Conservation (phyloP, 2,113 vertebrate genomes). For the Petromus typicus region DNA sequence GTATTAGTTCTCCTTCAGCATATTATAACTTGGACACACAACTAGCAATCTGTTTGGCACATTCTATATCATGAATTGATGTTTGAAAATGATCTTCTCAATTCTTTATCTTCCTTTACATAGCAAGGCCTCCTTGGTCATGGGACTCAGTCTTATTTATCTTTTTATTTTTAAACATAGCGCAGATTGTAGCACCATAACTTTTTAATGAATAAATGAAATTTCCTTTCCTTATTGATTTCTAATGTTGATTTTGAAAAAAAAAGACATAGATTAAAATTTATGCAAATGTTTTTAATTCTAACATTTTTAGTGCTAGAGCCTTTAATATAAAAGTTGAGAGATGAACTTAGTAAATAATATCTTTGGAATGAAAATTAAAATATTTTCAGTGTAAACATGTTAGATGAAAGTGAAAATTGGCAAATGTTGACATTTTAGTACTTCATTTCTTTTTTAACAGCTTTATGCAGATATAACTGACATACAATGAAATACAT, state of each 20-base stretch:
- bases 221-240: background rate
- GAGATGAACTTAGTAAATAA: background rate
- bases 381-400: background rate
- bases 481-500: background rate
- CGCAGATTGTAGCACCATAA: background rate
- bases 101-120: background rate
- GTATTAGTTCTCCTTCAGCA: background rate
- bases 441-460: background rate
- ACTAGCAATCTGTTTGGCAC: background rate
- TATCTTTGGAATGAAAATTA: background rate
- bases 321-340: constrained; percentile 9
- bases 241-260: background rate
- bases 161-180: background rate
- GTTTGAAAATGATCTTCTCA: background rate
- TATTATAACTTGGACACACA: background rate
- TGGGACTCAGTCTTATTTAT: background rate
- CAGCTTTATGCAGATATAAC: background rate
- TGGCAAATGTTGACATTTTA: constrained; percentile 19
- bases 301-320: background rate
- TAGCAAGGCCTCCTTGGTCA: background rate
- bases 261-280: background rate
- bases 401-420: constrained; percentile 23
- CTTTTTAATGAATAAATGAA: background rate
- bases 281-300: background rate
- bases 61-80: background rate